Conservation (phyloP, 1,140 invertebrate genomes). For the Vollenhovia emeryi region DNA sequence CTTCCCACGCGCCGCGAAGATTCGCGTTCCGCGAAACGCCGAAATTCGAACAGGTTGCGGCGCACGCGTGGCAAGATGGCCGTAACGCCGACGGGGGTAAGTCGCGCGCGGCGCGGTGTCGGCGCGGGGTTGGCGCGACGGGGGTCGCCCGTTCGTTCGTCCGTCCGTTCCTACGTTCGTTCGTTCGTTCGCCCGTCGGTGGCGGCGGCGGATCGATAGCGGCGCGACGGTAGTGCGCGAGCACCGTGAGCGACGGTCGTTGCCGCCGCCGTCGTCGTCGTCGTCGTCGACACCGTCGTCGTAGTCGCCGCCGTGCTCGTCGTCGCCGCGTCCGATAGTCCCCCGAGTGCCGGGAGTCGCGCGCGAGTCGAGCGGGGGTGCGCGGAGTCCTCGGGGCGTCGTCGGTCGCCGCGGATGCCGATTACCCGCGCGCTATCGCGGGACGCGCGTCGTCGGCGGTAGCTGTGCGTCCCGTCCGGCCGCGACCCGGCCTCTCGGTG, state of each 20-base stretch:
- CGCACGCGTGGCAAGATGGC: conserved; percentile 52
- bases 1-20: not conserved
- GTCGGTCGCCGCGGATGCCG: conserved; percentile 70
- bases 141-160: not conserved
- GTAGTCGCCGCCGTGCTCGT: not conserved
- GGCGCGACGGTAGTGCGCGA: conserved; percentile 68
- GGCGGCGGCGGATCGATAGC: conserved; percentile 70
- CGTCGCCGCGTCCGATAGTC: not conserved
- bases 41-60: conserved; percentile 40
- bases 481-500: not conserved
- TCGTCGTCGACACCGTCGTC: not conserved
- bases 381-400: no score
- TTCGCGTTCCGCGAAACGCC: not conserved
- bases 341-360: not conserved
- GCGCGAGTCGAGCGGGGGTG: conserved; percentile 22
- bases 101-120: not conserved
- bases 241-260: conserved; percentile 48
- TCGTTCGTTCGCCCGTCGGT: conserved; percentile 23
- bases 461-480: conserved; percentile 40
- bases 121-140: conserved; percentile 21
- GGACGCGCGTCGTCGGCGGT: conserved; percentile 62
- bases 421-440: conserved; percentile 72
- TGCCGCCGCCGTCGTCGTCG: conserved; percentile 43
- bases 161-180: not conserved
- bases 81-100: not conserved